Base-by-base conservation (phyloP, 2,888 invertebrate species). In the Epirrita christyi region DNA sequence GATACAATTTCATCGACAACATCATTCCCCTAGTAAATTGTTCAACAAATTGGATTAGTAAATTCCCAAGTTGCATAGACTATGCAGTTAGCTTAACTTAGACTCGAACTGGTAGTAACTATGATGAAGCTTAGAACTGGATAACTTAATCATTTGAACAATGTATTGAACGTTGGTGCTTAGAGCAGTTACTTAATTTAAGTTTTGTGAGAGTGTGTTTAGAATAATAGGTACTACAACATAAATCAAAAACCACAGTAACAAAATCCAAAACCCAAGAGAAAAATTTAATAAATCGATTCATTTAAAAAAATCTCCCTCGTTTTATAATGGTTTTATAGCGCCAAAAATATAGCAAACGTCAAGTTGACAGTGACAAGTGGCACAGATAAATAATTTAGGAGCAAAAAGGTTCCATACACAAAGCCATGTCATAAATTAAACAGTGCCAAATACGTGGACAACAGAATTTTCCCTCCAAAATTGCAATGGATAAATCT, bases 41-140 rank as follows among this genome's bases (percentile, higher is more conserved):
- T 61, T 64, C 63, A 44, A 53, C 38, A 64, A 65, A 61, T 62
- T 67, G 56, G 67, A 64, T 65, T 63, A 61, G 55, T 43, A 59
- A 42, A 59, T 64, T 51, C 59, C 49, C 40, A 43, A 61, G 54
- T 47, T 50, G 37, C 57, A 49, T 52, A 45, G 32, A 29, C 27
- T 42, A 43, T 48, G 42, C 47, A 42, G 54, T 37, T 32, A 43
- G 29, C 36, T 36, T 34, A 44, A 55, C 55, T 50, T 46, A 50
- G 50, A 11, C 44, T 11, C 11, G 11, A 36, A 7, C 21, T 21
- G 21, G 21, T 21, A 21, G 13, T 41, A 29, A 37, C n/a, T 13
- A 40, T 44, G 44, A 49, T 9, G 21, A 13, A 43, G 38, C 55
- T 43, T 34, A 15, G 47, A 45, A 47, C 46, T 41, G 14, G 40